Percentiles rank a stretch among this genome's conserved stretches.
These are phyloP conservation scores for Lytechinus variegatus DNA, from an alignment of 35 echinoderm and acorn worm genomes.

Conservation along the genomic window DNA sequence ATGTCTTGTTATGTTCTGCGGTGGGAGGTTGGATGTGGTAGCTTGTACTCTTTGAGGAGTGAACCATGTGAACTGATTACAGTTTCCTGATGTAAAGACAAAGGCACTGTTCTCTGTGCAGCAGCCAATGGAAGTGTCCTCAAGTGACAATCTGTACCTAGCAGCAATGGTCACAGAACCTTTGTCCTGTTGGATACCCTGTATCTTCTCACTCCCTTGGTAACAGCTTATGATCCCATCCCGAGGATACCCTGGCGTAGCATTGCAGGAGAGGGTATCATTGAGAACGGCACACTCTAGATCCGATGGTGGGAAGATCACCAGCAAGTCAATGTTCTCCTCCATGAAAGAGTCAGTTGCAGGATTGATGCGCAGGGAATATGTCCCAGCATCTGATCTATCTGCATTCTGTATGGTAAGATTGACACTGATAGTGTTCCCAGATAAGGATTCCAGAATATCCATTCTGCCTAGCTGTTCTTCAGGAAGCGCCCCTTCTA, in stretches of 20 bases:
- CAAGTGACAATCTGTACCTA: background rate
- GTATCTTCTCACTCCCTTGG: background rate
- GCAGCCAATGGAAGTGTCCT: conserved; percentile 4
- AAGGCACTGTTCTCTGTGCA: background rate
- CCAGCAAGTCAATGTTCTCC: background rate
- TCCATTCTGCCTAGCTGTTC: background rate
- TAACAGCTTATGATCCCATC: background rate
- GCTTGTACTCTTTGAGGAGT: background rate
- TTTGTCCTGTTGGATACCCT: background rate
- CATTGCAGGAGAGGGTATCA: background rate
- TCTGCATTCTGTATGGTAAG: background rate
- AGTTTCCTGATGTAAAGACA: background rate
- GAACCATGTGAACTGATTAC: background rate
- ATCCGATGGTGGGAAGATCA: background rate
- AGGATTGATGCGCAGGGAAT: background rate
- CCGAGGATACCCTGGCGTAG: background rate
- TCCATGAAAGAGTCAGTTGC: background rate
- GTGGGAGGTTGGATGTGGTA: background rate
- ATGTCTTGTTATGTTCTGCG: background rate
- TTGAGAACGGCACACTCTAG: background rate
- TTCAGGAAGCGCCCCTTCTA: background rate
- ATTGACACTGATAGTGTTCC: background rate
- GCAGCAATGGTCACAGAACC: background rate
- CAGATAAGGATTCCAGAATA: background rate
- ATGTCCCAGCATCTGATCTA: background rate